These are phyloP conservation scores for Glyphotaelius pellucidus DNA, from an alignment of 2,888 invertebrate genomes.

Conservation along the genomic window DNA sequence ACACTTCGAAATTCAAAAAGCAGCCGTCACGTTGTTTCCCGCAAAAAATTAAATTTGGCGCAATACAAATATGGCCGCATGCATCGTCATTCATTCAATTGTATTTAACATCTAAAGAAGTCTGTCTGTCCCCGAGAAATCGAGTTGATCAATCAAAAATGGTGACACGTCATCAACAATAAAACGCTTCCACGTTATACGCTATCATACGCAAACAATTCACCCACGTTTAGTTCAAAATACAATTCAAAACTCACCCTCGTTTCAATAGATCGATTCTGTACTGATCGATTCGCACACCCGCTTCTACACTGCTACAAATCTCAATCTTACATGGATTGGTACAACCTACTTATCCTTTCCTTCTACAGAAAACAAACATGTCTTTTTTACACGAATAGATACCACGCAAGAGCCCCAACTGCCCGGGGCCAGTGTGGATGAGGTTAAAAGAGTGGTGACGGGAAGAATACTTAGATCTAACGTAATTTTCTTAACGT, in stretches of 20 bases:
- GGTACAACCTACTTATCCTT: too few relatives aligned
- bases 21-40: constrained; percentile 7
- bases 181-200: constrained; percentile 44
- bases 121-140: constrained; percentile 36
- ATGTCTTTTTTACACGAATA: too few relatives aligned
- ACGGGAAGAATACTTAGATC: too few relatives aligned
- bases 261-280: constrained; percentile 11
- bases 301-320: not conserved
- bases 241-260: not conserved
- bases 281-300: constrained; percentile 2
- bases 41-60: constrained; percentile 50
- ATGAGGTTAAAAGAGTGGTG: too few relatives aligned
- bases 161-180: constrained; percentile 24
- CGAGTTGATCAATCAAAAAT: constrained; percentile 61
- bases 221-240: constrained; percentile 49
- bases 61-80: constrained; percentile 47
- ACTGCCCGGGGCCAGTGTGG: too few relatives aligned
- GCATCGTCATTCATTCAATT: constrained; percentile 46
- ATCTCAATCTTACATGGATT: too few relatives aligned
- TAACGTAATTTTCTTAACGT: too few relatives aligned
- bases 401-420: too few relatives aligned
- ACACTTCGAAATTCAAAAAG: constrained; percentile 13
- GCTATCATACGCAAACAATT: constrained; percentile 39
- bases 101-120: constrained; percentile 61
- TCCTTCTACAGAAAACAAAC: too few relatives aligned